Base-by-base conservation (phyloP, 2,888 invertebrate species). In the Cynaeus angustus region DNA sequence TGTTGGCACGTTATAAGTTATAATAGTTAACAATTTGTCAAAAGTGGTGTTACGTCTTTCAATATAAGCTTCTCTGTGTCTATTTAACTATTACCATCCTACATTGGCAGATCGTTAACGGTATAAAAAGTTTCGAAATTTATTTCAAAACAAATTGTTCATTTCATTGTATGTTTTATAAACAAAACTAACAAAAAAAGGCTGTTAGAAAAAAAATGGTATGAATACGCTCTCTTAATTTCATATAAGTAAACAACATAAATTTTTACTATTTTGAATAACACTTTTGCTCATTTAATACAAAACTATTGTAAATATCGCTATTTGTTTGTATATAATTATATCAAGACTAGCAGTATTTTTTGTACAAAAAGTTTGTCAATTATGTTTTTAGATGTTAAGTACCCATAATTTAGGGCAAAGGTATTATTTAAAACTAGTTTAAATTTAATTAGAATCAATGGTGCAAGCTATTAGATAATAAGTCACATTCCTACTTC, bases 391-490 rank as follows among this genome's bases (percentile, higher is more conserved):
- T 77, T 79, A 79, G 76, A 66, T 70, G 33, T 71, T 77, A 76
- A 71, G 75, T 73, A 73, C 30, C 21, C 14, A 53, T 64, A 46
- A 41, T 75, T 67, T 64, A 52, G 55, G 67, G 68, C 68, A 75
- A 77, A 74, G 72, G 78, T 74, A 66, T 78, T 74, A 76, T 76
- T 78, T 77, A 72, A 75, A 74, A 74, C 70, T 55, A 56, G 70
- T 70, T 41, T 66, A 73, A 74, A 69, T 64, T 72, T 56, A 52
- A 73, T 73, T 81, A 81, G 83, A 83, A 83, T 83, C 83, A 80
- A 83, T 83, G 83, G 83, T 83, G 83, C 83, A 82, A 82, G 79
- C 77, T 78, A 78, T 75, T 75, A 73, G 74, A 72, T 76, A 73
- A 75, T 78, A 79, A 80, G 78, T 79, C 76, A 82, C 81, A 81